A percentile compares a stretch with the other conserved stretches of the same genome.
Evolutionary conservation across 2,113 vertebrate species (phyloP).

Genomic region (Lycaon pictus): DNA sequence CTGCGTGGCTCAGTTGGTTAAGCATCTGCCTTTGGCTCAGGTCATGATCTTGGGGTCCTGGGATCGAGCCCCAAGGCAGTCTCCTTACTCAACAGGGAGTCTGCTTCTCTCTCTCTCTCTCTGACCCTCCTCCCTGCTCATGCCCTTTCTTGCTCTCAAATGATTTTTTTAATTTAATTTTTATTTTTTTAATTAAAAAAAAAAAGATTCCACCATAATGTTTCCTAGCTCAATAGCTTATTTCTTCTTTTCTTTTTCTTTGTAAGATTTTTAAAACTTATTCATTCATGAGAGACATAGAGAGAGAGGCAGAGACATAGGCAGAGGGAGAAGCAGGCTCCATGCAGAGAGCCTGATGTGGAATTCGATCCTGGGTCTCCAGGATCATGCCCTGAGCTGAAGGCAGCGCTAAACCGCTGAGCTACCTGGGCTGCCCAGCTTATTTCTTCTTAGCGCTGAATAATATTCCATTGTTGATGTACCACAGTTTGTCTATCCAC

Average conservation of each 20-base stretch:
- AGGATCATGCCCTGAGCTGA: too few relatives aligned
- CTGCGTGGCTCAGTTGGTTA: neutral
- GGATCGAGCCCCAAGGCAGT: too few relatives aligned
- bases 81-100: neutral
- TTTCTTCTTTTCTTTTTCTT: neutral
- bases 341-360: too few relatives aligned
- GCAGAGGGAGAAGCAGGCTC: too few relatives aligned
- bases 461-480: neutral
- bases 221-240: neutral
- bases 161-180: neutral
- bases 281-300: too few relatives aligned
- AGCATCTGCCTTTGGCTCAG: neutral
- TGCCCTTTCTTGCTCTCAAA: neutral
- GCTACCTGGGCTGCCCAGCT: neutral
- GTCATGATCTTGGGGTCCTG: neutral
- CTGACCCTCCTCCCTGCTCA: neutral
- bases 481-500: neutral
- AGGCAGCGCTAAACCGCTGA: too few relatives aligned
- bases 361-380: too few relatives aligned
- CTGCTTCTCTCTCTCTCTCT: neutral
- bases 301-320: too few relatives aligned
- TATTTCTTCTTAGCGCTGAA: neutral
- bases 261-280: too few relatives aligned
- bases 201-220: neutral
- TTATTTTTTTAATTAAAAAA: neutral